Conservation (phyloP, 2,888 invertebrate species). For the Noctua janthe region DNA sequence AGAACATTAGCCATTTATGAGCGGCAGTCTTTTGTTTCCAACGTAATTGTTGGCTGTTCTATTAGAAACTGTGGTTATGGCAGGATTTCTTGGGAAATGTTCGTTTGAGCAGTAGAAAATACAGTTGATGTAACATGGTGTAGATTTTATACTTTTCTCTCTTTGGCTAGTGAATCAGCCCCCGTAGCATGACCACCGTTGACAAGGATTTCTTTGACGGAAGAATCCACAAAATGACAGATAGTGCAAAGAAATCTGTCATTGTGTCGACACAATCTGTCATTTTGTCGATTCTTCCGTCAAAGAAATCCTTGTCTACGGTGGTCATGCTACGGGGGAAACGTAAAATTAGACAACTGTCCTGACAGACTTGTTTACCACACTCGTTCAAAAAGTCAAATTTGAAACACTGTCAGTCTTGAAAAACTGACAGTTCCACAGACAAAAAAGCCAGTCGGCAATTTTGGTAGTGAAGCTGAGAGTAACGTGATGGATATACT, state of each 20-base stretch:
- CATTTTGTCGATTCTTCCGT: too few relatives aligned
- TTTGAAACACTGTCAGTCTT: not conserved
- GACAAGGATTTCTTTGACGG: too few relatives aligned
- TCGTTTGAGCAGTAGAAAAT: not conserved
- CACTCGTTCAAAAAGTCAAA: not conserved
- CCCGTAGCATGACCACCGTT: too few relatives aligned
- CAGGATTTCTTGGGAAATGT: constrained; percentile 13
- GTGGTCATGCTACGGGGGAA: too few relatives aligned
- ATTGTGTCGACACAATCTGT: too few relatives aligned
- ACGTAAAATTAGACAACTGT: not conserved
- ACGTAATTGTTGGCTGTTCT: constrained; percentile 28
- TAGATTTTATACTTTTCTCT: not conserved
- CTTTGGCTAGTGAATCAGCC: not conserved
- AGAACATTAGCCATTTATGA: constrained; percentile 37
- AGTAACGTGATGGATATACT: not conserved
- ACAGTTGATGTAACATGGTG: not conserved
- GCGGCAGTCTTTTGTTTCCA: constrained; percentile 27
- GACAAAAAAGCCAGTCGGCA: not conserved
- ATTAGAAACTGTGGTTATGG: constrained; percentile 14
- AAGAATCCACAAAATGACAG: too few relatives aligned
- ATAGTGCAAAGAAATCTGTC: too few relatives aligned
- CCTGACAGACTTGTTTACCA: too few relatives aligned
- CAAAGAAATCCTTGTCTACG: too few relatives aligned
- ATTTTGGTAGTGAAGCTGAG: not conserved
- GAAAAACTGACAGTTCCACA: not conserved